Base-by-base conservation (phyloP, 92 coral and sea anemone genomes). In the Porites rus region DNA sequence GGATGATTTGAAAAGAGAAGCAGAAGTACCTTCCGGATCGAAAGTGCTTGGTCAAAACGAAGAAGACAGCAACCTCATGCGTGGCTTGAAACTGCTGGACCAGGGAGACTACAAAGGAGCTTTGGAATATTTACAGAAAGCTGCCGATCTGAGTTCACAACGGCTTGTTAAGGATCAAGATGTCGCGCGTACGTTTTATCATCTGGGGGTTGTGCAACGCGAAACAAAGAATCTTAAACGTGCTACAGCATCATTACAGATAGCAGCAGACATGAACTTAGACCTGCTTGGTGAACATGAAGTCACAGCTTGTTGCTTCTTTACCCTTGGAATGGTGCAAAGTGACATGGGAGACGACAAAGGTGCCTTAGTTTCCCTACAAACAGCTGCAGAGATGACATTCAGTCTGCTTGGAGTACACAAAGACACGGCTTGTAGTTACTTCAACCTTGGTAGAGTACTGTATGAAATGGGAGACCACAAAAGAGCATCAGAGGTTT, bases 361-460 rank as follows among this genome's bases (percentile, higher is more conserved):
- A 9, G 51, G 38, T 20, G 73, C 73, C 10, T 69, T 69, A 28
- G 46, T 10, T 43, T 69, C 51, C 14, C 51, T 11, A 22, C 51
- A 69, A 10, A 31, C 14, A 69, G 73, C 51, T 5, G 16, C 28
- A 50, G 73, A 69, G 16, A 69, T 69, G 18, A 69, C 46, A 69
- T 10, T 25, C 7, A 69, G 9, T 7, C 73, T 69, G 73, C 73
- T 69, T 69, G 73, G 73, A 8, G 73, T 24, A 31, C 73, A 69
- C 20, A 28, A 6, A 20, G 73, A 69, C 73, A 69, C 73, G 14
- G 73, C 38, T 24, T 13, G 46, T 9, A 16, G 46, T 1, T 25
- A 69, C 51, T 14, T 10, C 11, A 10, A 10, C 16, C 61, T 56
- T 56, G 61, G 61, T 56, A 10, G 11, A 56, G 61, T 56, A 14